These are phyloP conservation scores for Thrips palmi DNA, from an alignment of 1,140 invertebrate genomes.

Conservation along the genomic window DNA sequence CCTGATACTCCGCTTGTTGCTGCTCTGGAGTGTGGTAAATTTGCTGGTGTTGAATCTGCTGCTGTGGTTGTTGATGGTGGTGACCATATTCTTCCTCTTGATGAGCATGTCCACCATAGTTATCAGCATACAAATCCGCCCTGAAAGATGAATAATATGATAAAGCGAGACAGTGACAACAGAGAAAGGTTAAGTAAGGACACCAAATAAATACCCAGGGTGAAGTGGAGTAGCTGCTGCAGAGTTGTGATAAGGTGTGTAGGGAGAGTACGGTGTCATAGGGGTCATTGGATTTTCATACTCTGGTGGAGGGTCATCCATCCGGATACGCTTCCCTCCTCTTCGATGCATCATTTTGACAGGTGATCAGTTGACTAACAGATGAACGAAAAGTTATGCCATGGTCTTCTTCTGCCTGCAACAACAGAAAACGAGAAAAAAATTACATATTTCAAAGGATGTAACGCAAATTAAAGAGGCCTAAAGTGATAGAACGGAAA, in stretches of 20 bases:
- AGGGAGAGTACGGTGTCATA: slow-evolving; percentile 32
- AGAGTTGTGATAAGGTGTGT: slow-evolving; percentile 24
- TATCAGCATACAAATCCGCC: slow-evolving; percentile 13
- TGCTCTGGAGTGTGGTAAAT: slow-evolving; percentile 21
- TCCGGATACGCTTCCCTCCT: slow-evolving; percentile 64
- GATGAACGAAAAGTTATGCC: too few relatives aligned
- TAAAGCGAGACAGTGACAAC: too few relatives aligned
- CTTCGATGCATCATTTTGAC: slow-evolving; percentile 20
- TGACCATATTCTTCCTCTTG: too few relatives aligned
- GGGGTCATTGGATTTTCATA: slow-evolving; percentile 62
- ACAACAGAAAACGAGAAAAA: too few relatives aligned
- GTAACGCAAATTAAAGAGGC: too few relatives aligned
- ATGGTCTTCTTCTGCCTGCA: too few relatives aligned
- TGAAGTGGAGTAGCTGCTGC: slow-evolving; percentile 27
- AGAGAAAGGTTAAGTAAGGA: background rate
- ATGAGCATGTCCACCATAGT: too few relatives aligned
- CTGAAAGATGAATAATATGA: slow-evolving; percentile 8
- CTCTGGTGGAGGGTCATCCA: slow-evolving; percentile 73
- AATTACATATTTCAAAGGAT: too few relatives aligned
- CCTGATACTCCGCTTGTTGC: slow-evolving; percentile 23
- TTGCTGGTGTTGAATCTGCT: too few relatives aligned
- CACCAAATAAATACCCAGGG: slow-evolving; percentile 13
- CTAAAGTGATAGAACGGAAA: too few relatives aligned
- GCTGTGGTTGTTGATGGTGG: too few relatives aligned
- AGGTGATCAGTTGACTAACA: too few relatives aligned